Percentiles rank a stretch among this genome's conserved stretches.
These are phyloP conservation scores for Morpho achilles DNA, from an alignment of 2,888 invertebrate genomes.

Conservation along the genomic window DNA sequence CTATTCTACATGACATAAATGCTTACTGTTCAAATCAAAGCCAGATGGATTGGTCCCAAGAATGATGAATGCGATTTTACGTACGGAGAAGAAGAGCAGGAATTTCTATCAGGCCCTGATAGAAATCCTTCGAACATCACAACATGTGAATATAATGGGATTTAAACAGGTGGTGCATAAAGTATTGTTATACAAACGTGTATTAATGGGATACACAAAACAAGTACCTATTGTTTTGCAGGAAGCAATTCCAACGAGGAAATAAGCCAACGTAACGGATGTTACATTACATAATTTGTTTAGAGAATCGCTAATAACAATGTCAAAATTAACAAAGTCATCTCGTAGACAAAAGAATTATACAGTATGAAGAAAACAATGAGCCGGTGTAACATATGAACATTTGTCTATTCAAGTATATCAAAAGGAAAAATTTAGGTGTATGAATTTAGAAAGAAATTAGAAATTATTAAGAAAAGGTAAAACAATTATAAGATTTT, in stretches of 20 bases:
- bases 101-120: too few species aligned
- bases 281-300: conserved; percentile 52
- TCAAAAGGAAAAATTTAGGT: not conserved
- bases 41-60: too few species aligned
- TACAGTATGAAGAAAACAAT: conserved; percentile 7
- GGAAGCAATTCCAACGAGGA: conserved; percentile 64
- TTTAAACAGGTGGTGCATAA: conserved; percentile 7
- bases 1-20: too few species aligned
- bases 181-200: conserved; percentile 12
- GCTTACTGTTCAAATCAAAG: too few species aligned
- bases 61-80: too few species aligned
- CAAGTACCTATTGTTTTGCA: conserved; percentile 35
- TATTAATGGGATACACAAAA: conserved; percentile 31
- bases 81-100: too few species aligned
- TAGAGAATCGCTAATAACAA: conserved; percentile 24
- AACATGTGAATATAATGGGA: not conserved
- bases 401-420: conserved; percentile 3
- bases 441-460: not conserved
- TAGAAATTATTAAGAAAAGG: not conserved
- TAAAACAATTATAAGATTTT: not conserved
- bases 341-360: conserved; percentile 21
- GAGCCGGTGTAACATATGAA: conserved; percentile 1
- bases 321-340: conserved; percentile 25
- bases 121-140: not conserved
- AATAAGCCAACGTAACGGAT: conserved; percentile 46